Base-by-base conservation (phyloP, 2,797 vertebrate species). In the Aplochiton taeniatus region DNA sequence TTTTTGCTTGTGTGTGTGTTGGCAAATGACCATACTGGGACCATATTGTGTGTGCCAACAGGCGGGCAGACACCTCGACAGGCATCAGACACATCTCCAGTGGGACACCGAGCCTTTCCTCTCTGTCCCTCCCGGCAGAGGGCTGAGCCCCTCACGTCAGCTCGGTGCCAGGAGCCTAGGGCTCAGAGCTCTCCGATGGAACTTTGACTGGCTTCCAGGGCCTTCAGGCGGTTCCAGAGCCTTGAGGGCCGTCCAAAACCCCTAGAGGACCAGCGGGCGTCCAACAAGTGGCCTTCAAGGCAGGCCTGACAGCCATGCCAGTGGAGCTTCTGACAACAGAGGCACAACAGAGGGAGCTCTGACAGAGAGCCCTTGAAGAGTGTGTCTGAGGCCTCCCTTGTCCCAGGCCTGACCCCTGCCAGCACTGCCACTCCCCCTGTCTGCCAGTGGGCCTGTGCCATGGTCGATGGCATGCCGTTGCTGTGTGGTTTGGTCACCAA, bases 11-110 rank as follows among this genome's bases (percentile, higher is more conserved):
- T 45, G 46, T 43, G 20, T 14, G 10, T 51, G 18, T 58, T 42
- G 18, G 14, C 69, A 12, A 18, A 2, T 47, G 13, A 45, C 9
- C 12, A 59, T 42, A 44, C 43, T 45, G 20, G 11, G 17, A 11
- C 55, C 56, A 74, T 69, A 19, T 7, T 44, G 55, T 69, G 57
- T 41, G 52, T 56, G 53, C 62, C 68, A 71, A 16, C 74, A 68
- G 66, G 75, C 65, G 70, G 59, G 64, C 72, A 77, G 67, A 68
- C 68, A 71, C 58, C 67, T 76, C 77, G 76, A 81, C 69, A 75
- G 69, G 72, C 76, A 80, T 80, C 66, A 75, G 69, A 78, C 73
- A 73, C 65, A 77, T 83, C 81, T 87, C 78, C 77, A 73, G 78
- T 75, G 75, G 76, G 74, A 84, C 68, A 71, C 63, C 61, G 63